Evolutionary conservation across 2,888 invertebrate species (phyloP).

Genomic region (Acrobasis consociella): DNA sequence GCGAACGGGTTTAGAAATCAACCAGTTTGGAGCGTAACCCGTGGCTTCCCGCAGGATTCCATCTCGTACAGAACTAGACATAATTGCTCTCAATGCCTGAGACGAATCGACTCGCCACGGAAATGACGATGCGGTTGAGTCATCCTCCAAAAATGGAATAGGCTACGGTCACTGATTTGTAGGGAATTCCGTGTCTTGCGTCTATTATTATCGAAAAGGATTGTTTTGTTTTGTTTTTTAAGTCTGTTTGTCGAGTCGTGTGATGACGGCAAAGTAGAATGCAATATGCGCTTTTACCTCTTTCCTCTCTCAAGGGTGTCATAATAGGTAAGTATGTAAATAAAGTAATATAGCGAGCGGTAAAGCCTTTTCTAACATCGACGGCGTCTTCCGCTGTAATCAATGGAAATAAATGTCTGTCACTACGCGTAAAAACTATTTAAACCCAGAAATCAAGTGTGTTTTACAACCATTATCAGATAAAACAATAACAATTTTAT

Average conservation of each 20-base stretch:
- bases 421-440: too few relatives aligned
- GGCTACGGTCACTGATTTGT: neutral
- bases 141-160: slow-evolving; percentile 35
- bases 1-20: neutral
- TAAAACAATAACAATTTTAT: too few relatives aligned
- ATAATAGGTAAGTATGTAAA: too few relatives aligned
- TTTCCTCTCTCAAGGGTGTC: too few relatives aligned
- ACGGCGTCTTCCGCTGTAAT: too few relatives aligned
- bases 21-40: slow-evolving; percentile 43
- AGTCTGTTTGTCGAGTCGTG: neutral
- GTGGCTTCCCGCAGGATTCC: slow-evolving; percentile 73
- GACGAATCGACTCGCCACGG: slow-evolving; percentile 74
- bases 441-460: too few relatives aligned
- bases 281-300: too few relatives aligned
- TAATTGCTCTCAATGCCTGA: slow-evolving; percentile 79
- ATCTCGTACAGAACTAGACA: slow-evolving; percentile 66
- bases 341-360: too few relatives aligned
- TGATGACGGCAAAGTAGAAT: neutral
- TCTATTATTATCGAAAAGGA: neutral
- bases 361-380: too few relatives aligned
- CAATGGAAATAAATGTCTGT: too few relatives aligned
- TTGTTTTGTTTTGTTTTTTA: neutral
- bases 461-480: too few relatives aligned
- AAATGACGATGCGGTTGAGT: slow-evolving; percentile 65
- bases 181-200: slow-evolving; percentile 10